Base-by-base conservation (phyloP, 2,797 vertebrate species). In the Euphonia xanthogaster region DNA sequence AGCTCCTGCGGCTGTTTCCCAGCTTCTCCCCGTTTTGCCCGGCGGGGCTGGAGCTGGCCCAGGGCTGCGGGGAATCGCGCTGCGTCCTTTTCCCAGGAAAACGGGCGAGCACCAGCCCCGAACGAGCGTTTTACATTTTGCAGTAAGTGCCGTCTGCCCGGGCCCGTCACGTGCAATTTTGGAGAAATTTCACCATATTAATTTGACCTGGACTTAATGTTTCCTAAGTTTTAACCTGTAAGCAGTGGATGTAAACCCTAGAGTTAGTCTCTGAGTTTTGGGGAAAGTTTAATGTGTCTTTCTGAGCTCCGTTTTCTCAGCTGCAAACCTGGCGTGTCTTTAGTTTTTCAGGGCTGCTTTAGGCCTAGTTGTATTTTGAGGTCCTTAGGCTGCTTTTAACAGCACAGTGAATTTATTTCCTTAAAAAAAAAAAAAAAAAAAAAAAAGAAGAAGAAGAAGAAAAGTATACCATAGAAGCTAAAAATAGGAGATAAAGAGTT, bases 61-160 rank as follows among this genome's bases (percentile, higher is more conserved):
- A 0, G 7, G 30, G 42, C 3, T 19, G 9, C 5, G 11, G 25
- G 39, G 33, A 47, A 12, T n/a, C 13, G 37, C 10, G 5, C 33
- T 2, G 4, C 2, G 17, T 6, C 30, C 17, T 18, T 47, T 12
- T 4, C 18, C 21, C 18, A 0, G 61, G 22, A 37, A 30, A 44
- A 44, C 0, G 27, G 31, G 25, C 0, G 4, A 25, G 35, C 42
- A 45, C 0, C 25, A 7, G 42, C 47, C 51, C 27, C n/a, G 24
- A 2, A 2, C 1, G 0, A 1, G 8, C 2, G 1, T 3, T 33
- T 12, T 5, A 2, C 4, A 0, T 54, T 23, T 27, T 1, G 31
- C 12, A 5, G 50, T 25, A 19, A 7, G 6, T 8, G 24, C 24
- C 1, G 6, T 1, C 50, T 30, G 42, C 24, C 22, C 42, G 44